Conservation (phyloP, 2,113 vertebrate species). For the Caranx melampygus region DNA sequence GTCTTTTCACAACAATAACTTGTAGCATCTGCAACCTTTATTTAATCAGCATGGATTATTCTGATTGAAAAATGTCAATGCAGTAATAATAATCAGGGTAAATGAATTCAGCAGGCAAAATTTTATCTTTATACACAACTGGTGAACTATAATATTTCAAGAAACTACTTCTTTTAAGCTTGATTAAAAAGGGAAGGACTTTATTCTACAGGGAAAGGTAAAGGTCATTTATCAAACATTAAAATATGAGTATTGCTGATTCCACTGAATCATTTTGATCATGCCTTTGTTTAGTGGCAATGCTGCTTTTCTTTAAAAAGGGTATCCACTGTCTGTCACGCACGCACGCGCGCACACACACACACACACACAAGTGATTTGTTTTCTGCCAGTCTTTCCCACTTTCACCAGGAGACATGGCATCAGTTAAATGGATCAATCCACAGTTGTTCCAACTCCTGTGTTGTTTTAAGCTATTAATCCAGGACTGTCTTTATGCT, state of each 20-base stretch:
- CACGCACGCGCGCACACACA: too few species aligned
- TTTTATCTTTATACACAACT: not conserved
- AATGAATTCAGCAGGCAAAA: not conserved
- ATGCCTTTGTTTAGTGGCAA: not conserved
- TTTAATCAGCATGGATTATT: not conserved
- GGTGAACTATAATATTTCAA: not conserved
- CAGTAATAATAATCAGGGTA: not conserved
- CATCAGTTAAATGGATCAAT: slow-evolving; percentile 53
- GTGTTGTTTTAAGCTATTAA: slow-evolving; percentile 51
- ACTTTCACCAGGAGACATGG: slow-evolving; percentile 32
- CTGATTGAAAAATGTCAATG: not conserved
- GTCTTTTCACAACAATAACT: not conserved
- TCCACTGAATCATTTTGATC: not conserved
- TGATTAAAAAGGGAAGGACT: not conserved
- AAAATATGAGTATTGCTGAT: not conserved
- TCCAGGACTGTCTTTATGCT: slow-evolving; percentile 26
- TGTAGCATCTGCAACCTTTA: not conserved
- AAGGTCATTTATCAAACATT: not conserved
- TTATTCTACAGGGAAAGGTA: not conserved
- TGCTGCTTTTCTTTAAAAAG: not conserved
- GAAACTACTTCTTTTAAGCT: not conserved
- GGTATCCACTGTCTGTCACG: not conserved
- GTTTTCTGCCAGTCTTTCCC: slow-evolving; percentile 32
- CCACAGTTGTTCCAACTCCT: slow-evolving; percentile 23
- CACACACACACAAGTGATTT: slow-evolving; percentile 24